A percentile compares a stretch with the other conserved stretches of the same genome.
phyloP scores from a whole-genome alignment of 2,797 vertebrate species.

The Somateria mollissima region DNA sequence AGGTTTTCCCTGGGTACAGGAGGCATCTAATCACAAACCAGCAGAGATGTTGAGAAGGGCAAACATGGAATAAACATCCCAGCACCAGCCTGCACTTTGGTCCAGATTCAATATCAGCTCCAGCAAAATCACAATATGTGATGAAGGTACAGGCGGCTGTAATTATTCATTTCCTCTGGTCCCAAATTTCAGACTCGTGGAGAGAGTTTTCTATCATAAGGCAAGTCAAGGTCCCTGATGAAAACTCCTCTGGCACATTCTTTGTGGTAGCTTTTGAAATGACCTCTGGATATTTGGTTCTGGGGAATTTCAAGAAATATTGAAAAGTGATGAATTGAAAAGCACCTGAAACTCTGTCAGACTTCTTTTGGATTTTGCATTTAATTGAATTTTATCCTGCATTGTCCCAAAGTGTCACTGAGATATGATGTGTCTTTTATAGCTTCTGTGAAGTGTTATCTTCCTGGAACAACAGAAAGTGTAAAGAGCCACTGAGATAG shows the following conservation, averaged over 20 bases:
- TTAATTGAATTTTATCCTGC: conserved; percentile 54
- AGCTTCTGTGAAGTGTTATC: background rate
- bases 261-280: background rate
- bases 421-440: conserved; percentile 6
- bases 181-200: background rate
- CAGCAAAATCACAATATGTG: background rate
- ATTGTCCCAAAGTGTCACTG: conserved; percentile 28
- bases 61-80: background rate
- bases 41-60: background rate
- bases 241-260: background rate
- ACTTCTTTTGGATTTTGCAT: conserved; percentile 6
- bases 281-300: conserved; percentile 28
- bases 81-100: background rate
- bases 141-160: background rate
- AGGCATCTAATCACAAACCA: background rate
- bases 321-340: conserved; percentile 37
- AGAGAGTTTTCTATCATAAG: background rate
- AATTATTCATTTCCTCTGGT: background rate
- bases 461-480: background rate
- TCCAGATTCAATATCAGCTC: background rate
- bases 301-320: conserved; percentile 35
- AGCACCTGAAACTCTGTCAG: background rate
- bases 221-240: background rate
- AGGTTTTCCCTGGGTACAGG: background rate
- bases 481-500: background rate